Conservation (phyloP, 2,113 vertebrate genomes). For the Ramphastos sulfuratus region DNA sequence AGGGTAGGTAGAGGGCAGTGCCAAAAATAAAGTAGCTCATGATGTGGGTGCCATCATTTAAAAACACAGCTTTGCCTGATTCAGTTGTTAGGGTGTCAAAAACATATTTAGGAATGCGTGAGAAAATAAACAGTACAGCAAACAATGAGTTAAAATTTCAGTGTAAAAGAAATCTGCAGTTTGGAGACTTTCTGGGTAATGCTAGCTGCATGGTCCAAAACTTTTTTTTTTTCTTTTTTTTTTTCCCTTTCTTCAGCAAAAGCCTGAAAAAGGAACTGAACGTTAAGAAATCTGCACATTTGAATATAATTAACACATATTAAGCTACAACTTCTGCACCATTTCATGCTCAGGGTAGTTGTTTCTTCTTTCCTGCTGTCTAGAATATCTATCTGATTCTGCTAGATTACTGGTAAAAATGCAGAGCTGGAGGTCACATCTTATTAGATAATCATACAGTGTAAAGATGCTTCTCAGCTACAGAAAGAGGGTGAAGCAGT, state of each 20-base stretch:
- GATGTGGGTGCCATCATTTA: neutral
- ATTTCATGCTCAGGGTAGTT: neutral
- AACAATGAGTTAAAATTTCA: neutral
- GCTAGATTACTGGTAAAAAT: conserved; percentile 1
- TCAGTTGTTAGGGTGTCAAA: neutral
- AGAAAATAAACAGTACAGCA: neutral
- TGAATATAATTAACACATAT: conserved; percentile 28
- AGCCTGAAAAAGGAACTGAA: neutral
- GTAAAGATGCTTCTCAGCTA: conserved; percentile 30
- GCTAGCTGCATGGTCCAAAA: neutral
- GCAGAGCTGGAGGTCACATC: conserved; percentile 15
- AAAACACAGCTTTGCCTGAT: neutral
- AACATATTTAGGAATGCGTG: neutral
- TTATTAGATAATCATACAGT: conserved; percentile 25
- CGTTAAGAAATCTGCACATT: neutral
- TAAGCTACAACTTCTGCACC: neutral
- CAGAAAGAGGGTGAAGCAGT: conserved; percentile 7
- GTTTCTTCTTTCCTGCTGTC: neutral
- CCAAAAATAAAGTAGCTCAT: neutral
- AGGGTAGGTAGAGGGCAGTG: neutral
- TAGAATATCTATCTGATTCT: neutral
- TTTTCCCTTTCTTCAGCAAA: neutral
- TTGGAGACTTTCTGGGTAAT: neutral
- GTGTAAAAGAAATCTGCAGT: neutral
- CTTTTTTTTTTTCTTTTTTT: neutral